These are phyloP conservation scores for Lamproptera curius DNA, from an alignment of 2,888 invertebrate genomes.

Conservation along the genomic window DNA sequence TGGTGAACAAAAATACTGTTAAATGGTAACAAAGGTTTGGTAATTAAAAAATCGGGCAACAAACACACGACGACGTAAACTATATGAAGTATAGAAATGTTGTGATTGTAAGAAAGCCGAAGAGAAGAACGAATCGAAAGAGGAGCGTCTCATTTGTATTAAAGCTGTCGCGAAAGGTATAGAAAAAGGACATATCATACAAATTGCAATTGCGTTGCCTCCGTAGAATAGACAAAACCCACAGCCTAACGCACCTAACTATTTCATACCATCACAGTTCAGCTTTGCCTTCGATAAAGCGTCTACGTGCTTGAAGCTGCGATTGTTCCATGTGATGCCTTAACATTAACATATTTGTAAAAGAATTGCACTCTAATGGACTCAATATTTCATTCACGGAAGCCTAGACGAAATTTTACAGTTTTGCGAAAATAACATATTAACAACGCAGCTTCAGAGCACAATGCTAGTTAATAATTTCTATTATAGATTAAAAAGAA, in stretches of 20 bases:
- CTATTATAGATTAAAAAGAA: conserved; percentile 30
- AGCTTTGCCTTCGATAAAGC: conserved; percentile 66
- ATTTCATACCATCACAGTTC: conserved; percentile 73
- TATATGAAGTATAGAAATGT: neutral
- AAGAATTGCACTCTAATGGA: neutral
- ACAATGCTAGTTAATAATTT: conserved; percentile 20
- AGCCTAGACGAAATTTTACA: too few species aligned
- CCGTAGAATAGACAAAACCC: conserved; percentile 43
- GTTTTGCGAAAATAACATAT: neutral
- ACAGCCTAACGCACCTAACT: conserved; percentile 66
- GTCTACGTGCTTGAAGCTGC: conserved; percentile 48
- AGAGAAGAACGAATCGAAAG: neutral
- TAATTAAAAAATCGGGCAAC: conserved; percentile 19
- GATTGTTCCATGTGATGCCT: conserved; percentile 27
- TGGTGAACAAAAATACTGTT: conserved; percentile 33
- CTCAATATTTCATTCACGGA: neutral
- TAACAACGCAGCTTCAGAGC: conserved; percentile 32
- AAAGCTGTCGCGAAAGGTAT: conserved; percentile 2
- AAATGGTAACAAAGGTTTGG: conserved; percentile 34
- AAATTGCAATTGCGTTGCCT: conserved; percentile 38
- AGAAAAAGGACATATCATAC: conserved; percentile 26
- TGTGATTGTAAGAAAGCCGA: neutral
- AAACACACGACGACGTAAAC: too few species aligned
- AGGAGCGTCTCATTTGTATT: neutral
- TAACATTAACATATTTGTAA: neutral